Conservation (phyloP, 2,113 vertebrate species). For the Rana temporaria region DNA sequence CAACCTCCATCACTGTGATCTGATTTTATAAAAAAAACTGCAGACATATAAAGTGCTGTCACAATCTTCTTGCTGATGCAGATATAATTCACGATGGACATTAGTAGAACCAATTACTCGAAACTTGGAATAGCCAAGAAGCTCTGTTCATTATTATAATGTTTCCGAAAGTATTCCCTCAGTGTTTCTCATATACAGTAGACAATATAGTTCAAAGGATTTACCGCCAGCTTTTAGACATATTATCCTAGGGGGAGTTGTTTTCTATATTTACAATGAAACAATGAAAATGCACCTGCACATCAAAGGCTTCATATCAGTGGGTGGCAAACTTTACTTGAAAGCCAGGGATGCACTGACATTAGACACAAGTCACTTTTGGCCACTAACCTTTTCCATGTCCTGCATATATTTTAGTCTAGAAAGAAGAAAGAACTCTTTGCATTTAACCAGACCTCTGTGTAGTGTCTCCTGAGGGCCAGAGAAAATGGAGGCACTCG, state of each 20-base stretch:
- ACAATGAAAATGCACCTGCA: constrained; percentile 48
- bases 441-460: too few species aligned
- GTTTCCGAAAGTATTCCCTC: not conserved
- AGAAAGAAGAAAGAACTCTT: not conserved
- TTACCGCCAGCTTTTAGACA: not conserved
- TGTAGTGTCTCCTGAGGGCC: too few species aligned
- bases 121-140: too few species aligned
- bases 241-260: constrained; percentile 46
- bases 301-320: constrained; percentile 47
- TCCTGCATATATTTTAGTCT: not conserved
- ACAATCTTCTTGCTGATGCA: too few species aligned
- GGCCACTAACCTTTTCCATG: constrained; percentile 36
- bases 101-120: too few species aligned
- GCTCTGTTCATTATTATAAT: too few species aligned
- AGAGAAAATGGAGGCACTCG: too few species aligned
- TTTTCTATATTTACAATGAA: constrained; percentile 47
- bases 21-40: too few species aligned
- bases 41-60: too few species aligned
- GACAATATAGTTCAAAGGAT: constrained; percentile 21
- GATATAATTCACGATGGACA: too few species aligned
- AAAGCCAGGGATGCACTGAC: constrained; percentile 47
- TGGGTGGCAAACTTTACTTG: constrained; percentile 53
- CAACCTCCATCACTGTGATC: too few species aligned
- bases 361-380: constrained; percentile 45
- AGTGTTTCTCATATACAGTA: not conserved